These are phyloP conservation scores for Sycobia sp. DNA, from an alignment of 1,140 invertebrate species.

Conservation along the genomic window DNA sequence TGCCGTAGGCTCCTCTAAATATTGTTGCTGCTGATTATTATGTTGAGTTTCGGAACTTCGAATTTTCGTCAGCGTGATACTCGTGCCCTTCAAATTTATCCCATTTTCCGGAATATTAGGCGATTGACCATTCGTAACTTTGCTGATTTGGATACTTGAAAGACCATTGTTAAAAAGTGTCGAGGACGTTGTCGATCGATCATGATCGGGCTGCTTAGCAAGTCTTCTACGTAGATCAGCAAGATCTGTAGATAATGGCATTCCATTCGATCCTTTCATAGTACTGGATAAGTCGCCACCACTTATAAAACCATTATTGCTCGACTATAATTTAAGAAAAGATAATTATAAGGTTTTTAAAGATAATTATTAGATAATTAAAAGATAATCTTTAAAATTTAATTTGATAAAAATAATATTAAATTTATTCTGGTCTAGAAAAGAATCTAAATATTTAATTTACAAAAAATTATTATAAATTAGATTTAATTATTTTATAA, in stretches of 20 bases:
- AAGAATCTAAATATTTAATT: too few species aligned
- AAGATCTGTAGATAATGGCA: conserved; percentile 46
- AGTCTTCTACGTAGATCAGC: conserved; percentile 50
- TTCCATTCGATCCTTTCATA: conserved; percentile 43
- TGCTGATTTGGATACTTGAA: conserved; percentile 59
- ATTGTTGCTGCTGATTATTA: conserved; percentile 11
- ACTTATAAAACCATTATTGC: conserved; percentile 36
- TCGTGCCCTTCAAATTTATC: conserved; percentile 57
- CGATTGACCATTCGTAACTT: conserved; percentile 57
- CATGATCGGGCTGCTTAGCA: conserved; percentile 23
- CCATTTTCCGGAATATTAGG: conserved; percentile 54
- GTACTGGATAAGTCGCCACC: conserved; percentile 20
- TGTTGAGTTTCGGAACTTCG: conserved; percentile 33
- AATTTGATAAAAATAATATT: too few species aligned
- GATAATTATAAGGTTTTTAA: background rate
- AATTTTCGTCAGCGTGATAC: conserved; percentile 58
- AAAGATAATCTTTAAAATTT: too few species aligned
- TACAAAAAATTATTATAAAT: background rate
- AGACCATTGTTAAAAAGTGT: conserved; percentile 51
- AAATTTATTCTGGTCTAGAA: too few species aligned
- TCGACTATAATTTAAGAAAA: background rate
- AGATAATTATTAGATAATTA: too few species aligned
- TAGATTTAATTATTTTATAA: too few species aligned
- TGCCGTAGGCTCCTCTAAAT: conserved; percentile 33
- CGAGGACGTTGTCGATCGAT: conserved; percentile 7